These are phyloP conservation scores for Caenorhabditis plicata DNA, from an alignment of 2,888 invertebrate genomes.

Conservation along the genomic window DNA sequence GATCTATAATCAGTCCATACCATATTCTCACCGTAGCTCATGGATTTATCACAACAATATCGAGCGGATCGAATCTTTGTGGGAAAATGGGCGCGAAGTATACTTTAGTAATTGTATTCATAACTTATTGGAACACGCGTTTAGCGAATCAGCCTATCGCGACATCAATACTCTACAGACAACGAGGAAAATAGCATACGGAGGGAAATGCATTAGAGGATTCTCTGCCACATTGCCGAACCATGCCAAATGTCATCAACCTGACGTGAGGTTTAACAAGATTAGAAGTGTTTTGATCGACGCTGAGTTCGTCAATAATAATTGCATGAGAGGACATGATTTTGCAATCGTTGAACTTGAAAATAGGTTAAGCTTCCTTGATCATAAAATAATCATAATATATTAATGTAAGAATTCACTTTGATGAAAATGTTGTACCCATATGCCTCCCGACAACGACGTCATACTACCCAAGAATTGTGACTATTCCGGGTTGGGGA, in stretches of 20 bases:
- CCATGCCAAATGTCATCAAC: conserved; percentile 27
- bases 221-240: conserved; percentile 34
- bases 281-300: conserved; percentile 57
- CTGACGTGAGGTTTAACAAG: conserved; percentile 43
- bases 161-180: conserved; percentile 33
- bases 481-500: conserved; percentile 61
- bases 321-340: conserved; percentile 57
- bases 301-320: conserved; percentile 45
- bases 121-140: not conserved
- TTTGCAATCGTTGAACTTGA: conserved; percentile 63
- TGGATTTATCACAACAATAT: conserved; percentile 55
- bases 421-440: conserved; percentile 46
- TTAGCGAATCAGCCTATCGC: conserved; percentile 46
- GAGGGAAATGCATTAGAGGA: conserved; percentile 58
- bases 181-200: conserved; percentile 48
- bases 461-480: conserved; percentile 20
- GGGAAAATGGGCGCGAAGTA: conserved; percentile 6
- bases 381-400: not conserved
- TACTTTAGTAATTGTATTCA: not conserved
- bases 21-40: conserved; percentile 64
- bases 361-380: conserved; percentile 12
- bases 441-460: conserved; percentile 54
- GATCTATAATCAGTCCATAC: conserved; percentile 59
- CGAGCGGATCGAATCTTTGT: conserved; percentile 12
- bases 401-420: conserved; percentile 45